Evolutionary conservation across 2,888 invertebrate species (phyloP).

Genomic region (Hipparchia sbordonii): DNA sequence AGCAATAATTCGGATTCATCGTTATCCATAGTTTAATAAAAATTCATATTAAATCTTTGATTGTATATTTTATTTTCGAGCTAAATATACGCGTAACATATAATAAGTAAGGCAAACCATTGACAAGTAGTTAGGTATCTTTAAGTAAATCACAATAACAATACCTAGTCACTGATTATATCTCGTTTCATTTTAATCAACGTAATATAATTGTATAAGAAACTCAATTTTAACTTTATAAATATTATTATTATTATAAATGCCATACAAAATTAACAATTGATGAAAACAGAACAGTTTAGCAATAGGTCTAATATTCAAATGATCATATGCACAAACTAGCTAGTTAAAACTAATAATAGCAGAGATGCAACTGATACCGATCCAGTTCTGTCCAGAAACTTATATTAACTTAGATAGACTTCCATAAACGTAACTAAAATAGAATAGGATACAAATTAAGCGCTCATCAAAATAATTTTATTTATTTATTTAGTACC

Average conservation of each 20-base stretch:
- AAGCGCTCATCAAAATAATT: too few species aligned
- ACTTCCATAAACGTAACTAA: neutral
- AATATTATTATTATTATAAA: slow-evolving; percentile 36
- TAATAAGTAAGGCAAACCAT: slow-evolving; percentile 18
- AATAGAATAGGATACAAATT: neutral
- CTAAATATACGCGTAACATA: slow-evolving; percentile 15
- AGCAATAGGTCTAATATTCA: slow-evolving; percentile 10
- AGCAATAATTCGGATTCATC: neutral
- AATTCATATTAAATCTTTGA: slow-evolving; percentile 12
- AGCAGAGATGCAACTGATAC: slow-evolving; percentile 12
- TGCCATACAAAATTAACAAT: slow-evolving; percentile 36
- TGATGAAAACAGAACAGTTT: slow-evolving; percentile 25
- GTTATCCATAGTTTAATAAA: slow-evolving; percentile 1
- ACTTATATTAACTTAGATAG: neutral
- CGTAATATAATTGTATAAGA: neutral
- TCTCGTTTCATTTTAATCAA: neutral
- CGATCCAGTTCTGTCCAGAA: neutral
- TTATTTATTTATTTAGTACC: too few species aligned
- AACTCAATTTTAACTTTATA: slow-evolving; percentile 17
- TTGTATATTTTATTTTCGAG: slow-evolving; percentile 22
- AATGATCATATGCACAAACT: slow-evolving; percentile 26
- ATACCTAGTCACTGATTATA: slow-evolving; percentile 6
- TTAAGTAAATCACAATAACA: slow-evolving; percentile 18
- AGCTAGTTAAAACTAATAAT: slow-evolving; percentile 24
- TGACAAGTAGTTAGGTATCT: neutral